Conservation (phyloP, 2,888 invertebrate species). For the Cantharis nigra region DNA sequence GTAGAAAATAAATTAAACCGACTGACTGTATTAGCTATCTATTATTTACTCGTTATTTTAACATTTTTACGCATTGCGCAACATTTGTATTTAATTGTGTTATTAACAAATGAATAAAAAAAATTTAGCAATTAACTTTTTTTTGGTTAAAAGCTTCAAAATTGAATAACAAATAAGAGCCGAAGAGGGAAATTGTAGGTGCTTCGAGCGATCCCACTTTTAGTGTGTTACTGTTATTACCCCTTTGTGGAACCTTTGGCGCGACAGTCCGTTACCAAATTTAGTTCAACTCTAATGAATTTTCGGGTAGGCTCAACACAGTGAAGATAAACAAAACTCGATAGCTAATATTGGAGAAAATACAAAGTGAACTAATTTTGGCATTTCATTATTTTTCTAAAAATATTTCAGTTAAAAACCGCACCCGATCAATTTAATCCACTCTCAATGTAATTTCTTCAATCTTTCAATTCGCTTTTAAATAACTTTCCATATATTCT, state of each 20-base stretch:
- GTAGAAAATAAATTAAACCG: background rate
- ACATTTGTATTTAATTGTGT: background rate
- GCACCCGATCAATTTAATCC: background rate
- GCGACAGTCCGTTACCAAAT: constrained; percentile 12
- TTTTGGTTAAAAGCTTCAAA: background rate
- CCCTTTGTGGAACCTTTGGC: constrained; percentile 16
- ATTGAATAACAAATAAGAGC: background rate
- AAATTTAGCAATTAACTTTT: background rate
- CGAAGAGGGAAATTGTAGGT: background rate
- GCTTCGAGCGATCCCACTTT: background rate
- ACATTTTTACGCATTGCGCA: background rate
- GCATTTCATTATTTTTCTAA: background rate
- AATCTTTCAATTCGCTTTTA: background rate
- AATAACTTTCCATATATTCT: background rate
- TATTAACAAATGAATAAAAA: background rate
- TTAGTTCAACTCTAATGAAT: constrained; percentile 18
- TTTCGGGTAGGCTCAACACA: constrained; percentile 9
- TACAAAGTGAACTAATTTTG: constrained; percentile 4
- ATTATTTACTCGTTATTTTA: background rate
- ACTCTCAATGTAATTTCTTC: background rate
- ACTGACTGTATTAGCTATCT: background rate
- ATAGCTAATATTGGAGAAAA: background rate
- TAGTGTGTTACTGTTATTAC: constrained; percentile 8
- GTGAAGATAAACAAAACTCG: constrained; percentile 10
- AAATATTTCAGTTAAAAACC: background rate